Percentiles rank a stretch among this genome's conserved stretches.
phyloP scores from a whole-genome alignment of 2,797 vertebrate species.

The Tachyglossus aculeatus region DNA sequence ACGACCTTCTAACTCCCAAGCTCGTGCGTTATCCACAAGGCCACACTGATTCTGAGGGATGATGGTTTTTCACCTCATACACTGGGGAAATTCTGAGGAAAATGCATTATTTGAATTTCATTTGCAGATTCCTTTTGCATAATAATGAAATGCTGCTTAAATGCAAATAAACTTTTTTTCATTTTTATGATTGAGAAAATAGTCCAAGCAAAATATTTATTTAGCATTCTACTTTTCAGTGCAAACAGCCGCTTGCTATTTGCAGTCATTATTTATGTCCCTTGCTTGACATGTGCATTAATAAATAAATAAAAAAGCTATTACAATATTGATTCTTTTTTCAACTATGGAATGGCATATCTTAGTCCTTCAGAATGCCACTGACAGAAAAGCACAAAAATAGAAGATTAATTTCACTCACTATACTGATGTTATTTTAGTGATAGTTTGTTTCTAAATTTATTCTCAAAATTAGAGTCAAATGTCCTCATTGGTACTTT shows the following conservation, averaged over 20 bases:
- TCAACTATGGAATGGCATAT: not conserved
- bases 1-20: too few relatives aligned
- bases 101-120: not conserved
- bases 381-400: too few relatives aligned
- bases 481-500: too few relatives aligned
- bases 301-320: conserved; percentile 5
- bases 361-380: not conserved
- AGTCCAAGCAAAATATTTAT: conserved; percentile 21
- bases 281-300: conserved; percentile 33
- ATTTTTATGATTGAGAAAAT: not conserved
- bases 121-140: not conserved
- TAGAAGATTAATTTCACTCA: too few relatives aligned
- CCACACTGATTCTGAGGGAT: too few relatives aligned
- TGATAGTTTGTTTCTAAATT: too few relatives aligned
- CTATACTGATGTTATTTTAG: too few relatives aligned
- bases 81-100: not conserved
- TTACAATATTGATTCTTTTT: conserved; percentile 17
- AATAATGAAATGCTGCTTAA: not conserved
- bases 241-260: conserved; percentile 8
- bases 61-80: too few relatives aligned
- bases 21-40: too few relatives aligned
- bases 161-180: not conserved
- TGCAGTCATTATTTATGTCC: not conserved
- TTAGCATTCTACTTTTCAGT: conserved; percentile 11
- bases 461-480: too few relatives aligned